phyloP scores from a whole-genome alignment of 2,113 vertebrate genomes.

The Thalassarche chlororhynchos region DNA sequence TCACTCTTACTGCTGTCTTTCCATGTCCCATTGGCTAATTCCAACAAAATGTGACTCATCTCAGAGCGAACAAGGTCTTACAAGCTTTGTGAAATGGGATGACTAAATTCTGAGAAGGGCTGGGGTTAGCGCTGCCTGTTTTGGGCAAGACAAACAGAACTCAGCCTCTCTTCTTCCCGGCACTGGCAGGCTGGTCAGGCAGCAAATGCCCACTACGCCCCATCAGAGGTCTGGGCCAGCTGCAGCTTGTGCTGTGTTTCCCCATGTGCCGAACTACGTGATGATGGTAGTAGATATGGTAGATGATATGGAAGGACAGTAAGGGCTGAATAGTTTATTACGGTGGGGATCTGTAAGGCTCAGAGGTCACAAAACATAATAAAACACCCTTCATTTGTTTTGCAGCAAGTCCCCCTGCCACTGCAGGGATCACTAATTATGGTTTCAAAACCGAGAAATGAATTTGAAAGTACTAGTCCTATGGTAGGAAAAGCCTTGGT shows the following conservation, averaged over 20 bases:
- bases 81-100: neutral
- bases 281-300: no score
- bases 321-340: neutral
- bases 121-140: neutral
- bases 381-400: neutral
- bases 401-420: neutral
- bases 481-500: neutral
- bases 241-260: neutral
- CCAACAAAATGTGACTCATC: neutral
- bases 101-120: neutral
- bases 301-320: neutral
- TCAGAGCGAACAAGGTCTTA: neutral
- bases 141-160: neutral
- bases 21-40: neutral
- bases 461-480: neutral
- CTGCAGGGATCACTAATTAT: neutral
- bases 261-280: neutral
- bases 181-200: neutral
- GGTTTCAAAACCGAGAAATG: neutral
- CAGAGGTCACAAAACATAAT: neutral
- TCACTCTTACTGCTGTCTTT: neutral
- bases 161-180: neutral
- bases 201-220: neutral
- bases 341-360: neutral
- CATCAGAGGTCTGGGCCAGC: neutral